Evolutionary conservation across 2,113 vertebrate species (phyloP).

Genomic region (Mastomys natalensis): DNA sequence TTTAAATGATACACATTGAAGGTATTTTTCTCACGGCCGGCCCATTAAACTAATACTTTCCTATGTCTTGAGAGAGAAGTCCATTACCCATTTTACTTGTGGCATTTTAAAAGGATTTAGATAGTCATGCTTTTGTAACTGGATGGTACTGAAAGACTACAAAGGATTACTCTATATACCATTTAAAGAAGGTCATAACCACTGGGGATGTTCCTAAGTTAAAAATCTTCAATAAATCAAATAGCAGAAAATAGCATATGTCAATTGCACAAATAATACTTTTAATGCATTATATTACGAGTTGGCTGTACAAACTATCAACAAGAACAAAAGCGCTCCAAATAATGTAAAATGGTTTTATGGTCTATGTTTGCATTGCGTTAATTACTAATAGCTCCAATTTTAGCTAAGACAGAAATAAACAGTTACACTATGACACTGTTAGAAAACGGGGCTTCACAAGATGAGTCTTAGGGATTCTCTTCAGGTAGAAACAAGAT

Average conservation of each 20-base stretch:
- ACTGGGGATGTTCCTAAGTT: slow-evolving; percentile 47
- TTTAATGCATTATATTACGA: slow-evolving; percentile 65
- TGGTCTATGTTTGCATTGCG: slow-evolving; percentile 29
- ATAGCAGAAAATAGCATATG: slow-evolving; percentile 48
- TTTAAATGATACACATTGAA: neutral
- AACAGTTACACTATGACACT: slow-evolving; percentile 54
- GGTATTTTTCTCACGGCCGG: neutral
- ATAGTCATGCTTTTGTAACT: slow-evolving; percentile 75
- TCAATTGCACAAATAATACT: slow-evolving; percentile 54
- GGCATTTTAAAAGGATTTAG: neutral
- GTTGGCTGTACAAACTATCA: slow-evolving; percentile 8
- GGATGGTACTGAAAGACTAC: slow-evolving; percentile 80
- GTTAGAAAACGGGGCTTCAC: neutral
- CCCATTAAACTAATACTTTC: neutral
- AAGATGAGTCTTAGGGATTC: neutral
- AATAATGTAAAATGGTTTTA: slow-evolving; percentile 53
- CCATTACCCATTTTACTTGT: neutral
- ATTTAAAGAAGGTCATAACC: slow-evolving; percentile 62
- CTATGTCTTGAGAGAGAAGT: neutral
- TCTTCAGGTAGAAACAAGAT: slow-evolving; percentile 39
- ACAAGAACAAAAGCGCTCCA: slow-evolving; percentile 64
- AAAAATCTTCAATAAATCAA: slow-evolving; percentile 70
- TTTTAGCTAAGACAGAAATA: slow-evolving; percentile 66
- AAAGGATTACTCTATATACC: neutral
- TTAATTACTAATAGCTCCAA: slow-evolving; percentile 53